Base-by-base conservation (phyloP, 1,140 invertebrate species). In the Heliconius nattereri region DNA sequence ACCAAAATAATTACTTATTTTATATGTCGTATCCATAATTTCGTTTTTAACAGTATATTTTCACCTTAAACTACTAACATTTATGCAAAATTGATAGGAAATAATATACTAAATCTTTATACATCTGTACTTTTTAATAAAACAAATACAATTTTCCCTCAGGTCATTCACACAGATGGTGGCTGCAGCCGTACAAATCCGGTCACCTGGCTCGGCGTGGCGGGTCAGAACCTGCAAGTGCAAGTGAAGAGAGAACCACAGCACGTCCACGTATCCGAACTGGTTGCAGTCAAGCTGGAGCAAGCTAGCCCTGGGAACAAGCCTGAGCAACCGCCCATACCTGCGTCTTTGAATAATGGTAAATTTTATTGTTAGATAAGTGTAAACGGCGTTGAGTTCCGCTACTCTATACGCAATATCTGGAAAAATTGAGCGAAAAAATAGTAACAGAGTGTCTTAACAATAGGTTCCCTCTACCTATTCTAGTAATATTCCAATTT, bases 111-210 rank as follows among this genome's bases (percentile, higher is more conserved):
- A 45, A 45, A 45, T 45, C 0, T 5, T 45, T 13, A 16, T 11
- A 45, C 5, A 16, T 45, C 13, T 45, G 5, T 45, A 16, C 13
- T 16, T 45, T 45, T 16, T 13, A 13, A 11, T 45, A 66, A 11
- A 26, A 29, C 2, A 26, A 66, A 66, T 26, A 66, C 23, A 26
- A 16, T 66, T 66, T 0, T 26, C 9, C 26, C 20, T 9, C 60
- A 92, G 90, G 85, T 93, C 8, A 87, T 92, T 32, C 92, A 94
- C 78, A 85, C 90, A 11, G 90, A 91, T 73, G 90, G 92, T 78
- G 94, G 93, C 0, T 96, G 95, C 86, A 95, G 95, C 84, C 89
- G 95, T 40, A 96, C 95, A 7, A 95, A 96, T 85, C 95, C 95
- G 0, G 93, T 96, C 26, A 93, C 95, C 20, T 96, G 95, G 95